phyloP scores from a whole-genome alignment of 2,888 invertebrate genomes.

The Hirtodrosophila cameraria region DNA sequence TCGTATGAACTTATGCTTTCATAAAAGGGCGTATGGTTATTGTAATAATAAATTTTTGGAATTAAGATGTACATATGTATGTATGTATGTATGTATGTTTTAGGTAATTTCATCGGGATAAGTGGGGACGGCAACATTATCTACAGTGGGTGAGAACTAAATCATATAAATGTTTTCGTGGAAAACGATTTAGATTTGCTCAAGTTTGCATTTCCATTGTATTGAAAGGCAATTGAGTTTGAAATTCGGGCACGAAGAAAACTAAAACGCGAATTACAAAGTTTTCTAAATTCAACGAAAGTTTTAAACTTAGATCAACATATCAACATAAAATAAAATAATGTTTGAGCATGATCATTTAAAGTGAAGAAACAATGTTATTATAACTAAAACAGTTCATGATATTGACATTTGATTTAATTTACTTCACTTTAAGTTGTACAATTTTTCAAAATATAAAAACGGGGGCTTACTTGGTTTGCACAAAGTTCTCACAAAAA shows the following conservation, averaged over 20 bases:
- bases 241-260: conserved; percentile 12
- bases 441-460: too few species aligned
- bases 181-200: conserved; percentile 35
- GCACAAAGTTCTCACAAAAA: too few species aligned
- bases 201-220: conserved; percentile 66
- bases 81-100: conserved; percentile 45
- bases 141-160: conserved; percentile 12
- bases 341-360: conserved; percentile 53
- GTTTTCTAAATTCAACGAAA: conserved; percentile 34
- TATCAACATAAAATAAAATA: conserved; percentile 59
- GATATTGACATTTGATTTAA: neutral
- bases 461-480: too few species aligned
- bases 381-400: neutral
- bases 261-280: conserved; percentile 22
- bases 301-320: conserved; percentile 42
- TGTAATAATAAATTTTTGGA: conserved; percentile 70
- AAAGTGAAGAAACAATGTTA: neutral
- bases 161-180: conserved; percentile 11
- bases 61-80: conserved; percentile 63
- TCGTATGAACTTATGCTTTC: conserved; percentile 52
- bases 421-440: too few species aligned
- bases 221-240: conserved; percentile 70
- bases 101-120: conserved; percentile 2
- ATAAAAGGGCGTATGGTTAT: conserved; percentile 56
- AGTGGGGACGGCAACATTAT: neutral